Percentiles rank a stretch among this genome's conserved stretches.
These are phyloP conservation scores for Nothoprocta perdicaria DNA, from an alignment of 2,113 vertebrate species.

Conservation along the genomic window DNA sequence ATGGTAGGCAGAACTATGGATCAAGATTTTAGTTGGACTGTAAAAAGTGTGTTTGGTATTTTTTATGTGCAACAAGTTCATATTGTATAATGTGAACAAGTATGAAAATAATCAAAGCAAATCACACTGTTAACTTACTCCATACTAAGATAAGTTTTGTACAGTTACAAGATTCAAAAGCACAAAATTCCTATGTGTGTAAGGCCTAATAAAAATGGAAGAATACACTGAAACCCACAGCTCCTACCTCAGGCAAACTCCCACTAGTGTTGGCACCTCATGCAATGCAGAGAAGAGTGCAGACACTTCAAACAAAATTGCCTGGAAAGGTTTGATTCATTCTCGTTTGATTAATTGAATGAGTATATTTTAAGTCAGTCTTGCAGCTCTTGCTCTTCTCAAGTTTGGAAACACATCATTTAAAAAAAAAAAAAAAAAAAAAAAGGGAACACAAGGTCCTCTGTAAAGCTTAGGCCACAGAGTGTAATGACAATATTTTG, in stretches of 20 bases:
- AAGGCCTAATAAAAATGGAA: slow-evolving; percentile 71
- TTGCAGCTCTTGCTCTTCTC: slow-evolving; percentile 47
- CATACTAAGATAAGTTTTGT: slow-evolving; percentile 29
- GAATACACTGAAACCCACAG: slow-evolving; percentile 70
- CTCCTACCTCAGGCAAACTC: slow-evolving; percentile 69
- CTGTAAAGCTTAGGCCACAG: background rate
- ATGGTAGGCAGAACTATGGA: background rate
- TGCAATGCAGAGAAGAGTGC: slow-evolving; percentile 51
- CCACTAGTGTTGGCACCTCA: slow-evolving; percentile 71
- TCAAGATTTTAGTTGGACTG: background rate
- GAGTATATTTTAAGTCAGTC: slow-evolving; percentile 41
- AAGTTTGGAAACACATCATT: slow-evolving; percentile 31
- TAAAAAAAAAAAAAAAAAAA: background rate
- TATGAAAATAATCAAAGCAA: slow-evolving; percentile 54
- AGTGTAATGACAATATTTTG: background rate
- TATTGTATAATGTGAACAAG: slow-evolving; percentile 5
- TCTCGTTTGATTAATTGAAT: slow-evolving; percentile 65
- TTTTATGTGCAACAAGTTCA: background rate
- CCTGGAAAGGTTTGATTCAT: slow-evolving; percentile 68
- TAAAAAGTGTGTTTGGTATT: background rate
- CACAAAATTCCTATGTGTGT: slow-evolving; percentile 64
- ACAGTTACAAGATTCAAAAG: slow-evolving; percentile 64
- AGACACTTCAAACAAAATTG: slow-evolving; percentile 70
- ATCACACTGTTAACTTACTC: slow-evolving; percentile 40
- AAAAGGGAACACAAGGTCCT: background rate